phyloP scores from a whole-genome alignment of 2,797 vertebrate genomes.

The Ptychadena robeensis region DNA sequence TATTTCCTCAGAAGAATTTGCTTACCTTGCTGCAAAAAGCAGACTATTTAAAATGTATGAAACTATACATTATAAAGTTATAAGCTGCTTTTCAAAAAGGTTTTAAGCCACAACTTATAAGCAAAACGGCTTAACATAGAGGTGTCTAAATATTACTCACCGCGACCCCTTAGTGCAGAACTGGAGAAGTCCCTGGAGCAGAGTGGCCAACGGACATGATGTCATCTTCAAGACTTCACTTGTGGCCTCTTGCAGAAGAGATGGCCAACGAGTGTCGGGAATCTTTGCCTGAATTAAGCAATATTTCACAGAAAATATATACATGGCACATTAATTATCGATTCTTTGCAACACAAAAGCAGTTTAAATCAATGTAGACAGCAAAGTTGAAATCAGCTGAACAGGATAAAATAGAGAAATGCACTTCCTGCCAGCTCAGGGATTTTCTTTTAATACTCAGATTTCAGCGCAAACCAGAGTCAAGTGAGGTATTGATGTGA shows the following conservation, averaged over 20 bases:
- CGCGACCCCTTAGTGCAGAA: constrained; percentile 78
- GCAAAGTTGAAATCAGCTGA: not conserved
- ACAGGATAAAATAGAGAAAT: not conserved
- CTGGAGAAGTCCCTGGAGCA: constrained; percentile 90
- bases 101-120: too few relatives aligned
- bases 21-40: too few relatives aligned
- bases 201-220: constrained; percentile 81
- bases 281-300: constrained; percentile 76
- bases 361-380: not conserved
- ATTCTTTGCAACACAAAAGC: not conserved
- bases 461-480: not conserved
- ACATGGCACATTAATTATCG: constrained; percentile 1
- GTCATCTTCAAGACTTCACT: constrained; percentile 88
- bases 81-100: too few relatives aligned
- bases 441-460: not conserved
- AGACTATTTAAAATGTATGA: too few relatives aligned
- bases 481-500: not conserved
- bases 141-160: constrained; percentile 63
- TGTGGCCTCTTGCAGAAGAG: constrained; percentile 89
- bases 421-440: not conserved
- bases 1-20: too few relatives aligned
- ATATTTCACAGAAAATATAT: constrained; percentile 26
- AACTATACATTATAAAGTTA: too few relatives aligned
- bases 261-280: constrained; percentile 83
- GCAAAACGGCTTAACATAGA: too few relatives aligned